phyloP scores from a whole-genome alignment of 2,888 invertebrate genomes.

The Abrostola triplasia region DNA sequence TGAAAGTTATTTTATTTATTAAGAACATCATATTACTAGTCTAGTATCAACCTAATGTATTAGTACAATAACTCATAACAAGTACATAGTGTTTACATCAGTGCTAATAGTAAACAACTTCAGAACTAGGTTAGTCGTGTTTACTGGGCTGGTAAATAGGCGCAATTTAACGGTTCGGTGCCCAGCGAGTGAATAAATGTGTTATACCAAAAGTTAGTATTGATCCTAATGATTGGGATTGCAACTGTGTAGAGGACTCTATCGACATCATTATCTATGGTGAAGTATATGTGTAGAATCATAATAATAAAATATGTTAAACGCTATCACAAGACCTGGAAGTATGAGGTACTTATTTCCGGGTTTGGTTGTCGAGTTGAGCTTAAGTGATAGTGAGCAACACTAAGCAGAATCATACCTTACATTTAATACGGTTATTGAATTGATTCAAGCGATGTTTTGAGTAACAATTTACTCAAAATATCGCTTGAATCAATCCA shows the following conservation, averaged over 20 bases:
- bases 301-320: neutral
- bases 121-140: conserved; percentile 58
- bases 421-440: too few species aligned
- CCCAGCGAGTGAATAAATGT: conserved; percentile 25
- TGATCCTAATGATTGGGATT: neutral
- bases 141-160: conserved; percentile 59
- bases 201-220: conserved; percentile 30
- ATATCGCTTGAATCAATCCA: too few species aligned
- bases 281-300: neutral
- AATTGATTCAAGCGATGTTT: too few species aligned
- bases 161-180: conserved; percentile 58
- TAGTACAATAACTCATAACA: neutral
- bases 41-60: neutral
- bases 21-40: too few species aligned
- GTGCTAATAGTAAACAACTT: conserved; percentile 39
- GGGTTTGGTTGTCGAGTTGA: too few species aligned
- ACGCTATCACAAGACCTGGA: too few species aligned
- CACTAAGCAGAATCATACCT: too few species aligned
- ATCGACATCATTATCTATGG: neutral
- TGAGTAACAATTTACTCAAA: too few species aligned
- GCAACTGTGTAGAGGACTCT: neutral
- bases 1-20: too few species aligned
- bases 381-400: too few species aligned
- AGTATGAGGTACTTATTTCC: too few species aligned
- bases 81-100: conserved; percentile 25